Base-by-base conservation (phyloP, 1,140 invertebrate genomes). In the Trachymyrmex septentrionalis region DNA sequence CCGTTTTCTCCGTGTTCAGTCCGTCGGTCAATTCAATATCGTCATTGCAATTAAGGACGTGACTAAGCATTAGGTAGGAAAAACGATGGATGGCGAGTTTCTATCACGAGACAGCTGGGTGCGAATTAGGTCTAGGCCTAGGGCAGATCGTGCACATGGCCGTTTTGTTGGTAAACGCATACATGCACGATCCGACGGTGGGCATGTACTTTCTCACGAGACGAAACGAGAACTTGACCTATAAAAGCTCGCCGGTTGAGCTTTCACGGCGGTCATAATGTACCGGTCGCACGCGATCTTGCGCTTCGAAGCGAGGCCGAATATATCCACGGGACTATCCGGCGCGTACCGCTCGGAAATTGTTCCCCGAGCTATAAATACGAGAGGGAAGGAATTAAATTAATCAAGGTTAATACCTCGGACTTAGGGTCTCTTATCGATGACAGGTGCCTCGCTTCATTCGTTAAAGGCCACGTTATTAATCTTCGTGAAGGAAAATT, bases 221-320 rank as follows among this genome's bases (percentile, higher is more conserved):
- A 91, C 90, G 64, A 67, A 87, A 81, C 88, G 85, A 85, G 93
- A 94, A 93, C 92, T 93, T 94, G 93, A 94, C 93, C 93, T 93
- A 94, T 92, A 93, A 94, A 94, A 90, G 89, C 89, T 91, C 72
- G 69, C 86, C 30, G 86, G 78, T 66, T 85, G 75, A 91, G 90
- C 91, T 93, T 88, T 88, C 89, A 66, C 86, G 88, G 86, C 78
- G 88, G 85, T 91, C 89, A 85, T 91, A 92, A 91, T 91, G 89
- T 78, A 38, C 85, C 86, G 89, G 85, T 59, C 67, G 90, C 93
- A 94, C 93, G 93, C 93, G 93, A 94, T 92, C 85, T 72, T 59
- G 67, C 84, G 88, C 92, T 93, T 92, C 72, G 84, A 86, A 86
- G 89, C 84, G 76, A 87, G 66, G 80, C 80, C 80, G 80, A 73